Evolutionary conservation across 2,113 vertebrate species (phyloP), one percentile per base, ranked within the genome.

Genomic region (Phycodurus eques): DNA sequence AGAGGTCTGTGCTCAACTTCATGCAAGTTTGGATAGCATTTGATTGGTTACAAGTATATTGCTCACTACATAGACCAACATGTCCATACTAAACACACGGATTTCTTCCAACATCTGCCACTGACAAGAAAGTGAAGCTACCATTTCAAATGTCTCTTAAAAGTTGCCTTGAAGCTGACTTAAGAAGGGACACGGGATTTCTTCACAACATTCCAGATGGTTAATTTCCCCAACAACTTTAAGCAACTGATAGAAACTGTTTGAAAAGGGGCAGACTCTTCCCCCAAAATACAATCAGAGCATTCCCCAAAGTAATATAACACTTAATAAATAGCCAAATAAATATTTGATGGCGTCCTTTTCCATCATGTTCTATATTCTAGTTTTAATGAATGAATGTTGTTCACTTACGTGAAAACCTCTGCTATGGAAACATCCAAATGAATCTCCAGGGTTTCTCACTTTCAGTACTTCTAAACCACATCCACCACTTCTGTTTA

Each of bases 81-180:
- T 56, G 11, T 73, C 57, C 27, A n/a, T 14, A 22, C 17, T 49
- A 15, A 17, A 49, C 35, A 35, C 57, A 47, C 68, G 54, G 46
- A 43, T 59, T 46, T 27, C 49, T 31, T 43, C 10, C 4, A 53
- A 61, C 47, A 75, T 69, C 59, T n/a, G 20, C 6, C 66, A 20
- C 14, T 11, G 14, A 61, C 31, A 66, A 67, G 39, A 57, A 74
- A 59, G 15, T 49, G 44, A 67, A 39, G 54, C 66, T n/a, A 13
- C 70, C 13, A 8, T 56, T 78, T 68, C 17, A 74, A 70, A 15
- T 39, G 13, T 67, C 31, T 33, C 14, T 35, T 61, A 61, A 22
- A 68, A 57, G 27, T 59, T 69, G 10, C 65, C 59, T 59, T 33
- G 15, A 68, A 64, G 22, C 15, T 67, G 60, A 71, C 6, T 66